Evolutionary conservation across 1,140 invertebrate genomes (phyloP).

Genomic region (Neotoxoptera formosana): DNA sequence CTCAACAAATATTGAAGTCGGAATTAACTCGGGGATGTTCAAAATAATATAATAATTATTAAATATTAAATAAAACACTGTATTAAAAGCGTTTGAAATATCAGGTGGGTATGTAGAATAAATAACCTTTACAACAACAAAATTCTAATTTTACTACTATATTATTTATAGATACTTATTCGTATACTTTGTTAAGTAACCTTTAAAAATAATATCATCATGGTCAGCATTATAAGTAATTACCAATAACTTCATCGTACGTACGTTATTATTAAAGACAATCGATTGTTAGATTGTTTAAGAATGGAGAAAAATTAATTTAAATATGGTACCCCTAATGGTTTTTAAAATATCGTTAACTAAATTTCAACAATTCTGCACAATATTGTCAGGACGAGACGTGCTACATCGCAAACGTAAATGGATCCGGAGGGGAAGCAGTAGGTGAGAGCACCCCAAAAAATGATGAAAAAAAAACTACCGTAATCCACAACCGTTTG

Average conservation of each 20-base stretch:
- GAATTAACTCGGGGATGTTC: not conserved
- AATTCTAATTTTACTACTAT: conserved; percentile 2
- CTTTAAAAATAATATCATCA: not conserved
- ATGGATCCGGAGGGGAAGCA: not conserved
- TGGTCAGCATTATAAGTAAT: not conserved
- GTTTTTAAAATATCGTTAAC: not conserved
- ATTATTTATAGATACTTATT: not conserved
- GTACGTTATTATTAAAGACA: not conserved
- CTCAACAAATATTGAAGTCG: not conserved
- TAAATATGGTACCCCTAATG: not conserved
- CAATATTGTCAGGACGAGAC: not conserved
- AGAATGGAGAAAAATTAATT: not conserved
- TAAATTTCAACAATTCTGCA: not conserved
- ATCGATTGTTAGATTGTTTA: not conserved
- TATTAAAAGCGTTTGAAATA: not conserved
- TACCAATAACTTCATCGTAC: not conserved
- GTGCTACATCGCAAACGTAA: not conserved
- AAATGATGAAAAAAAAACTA: not conserved
- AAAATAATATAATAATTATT: not conserved
- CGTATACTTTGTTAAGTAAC: not conserved
- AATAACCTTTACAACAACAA: not conserved
- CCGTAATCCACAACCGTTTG: not conserved
- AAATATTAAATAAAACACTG: not conserved
- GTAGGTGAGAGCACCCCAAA: not conserved
- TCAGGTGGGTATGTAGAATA: not conserved